These are phyloP conservation scores for Pelagia noctiluca DNA, from an alignment of 30 jellyfish, hydroid and myxozoan species.

Conservation along the genomic window DNA sequence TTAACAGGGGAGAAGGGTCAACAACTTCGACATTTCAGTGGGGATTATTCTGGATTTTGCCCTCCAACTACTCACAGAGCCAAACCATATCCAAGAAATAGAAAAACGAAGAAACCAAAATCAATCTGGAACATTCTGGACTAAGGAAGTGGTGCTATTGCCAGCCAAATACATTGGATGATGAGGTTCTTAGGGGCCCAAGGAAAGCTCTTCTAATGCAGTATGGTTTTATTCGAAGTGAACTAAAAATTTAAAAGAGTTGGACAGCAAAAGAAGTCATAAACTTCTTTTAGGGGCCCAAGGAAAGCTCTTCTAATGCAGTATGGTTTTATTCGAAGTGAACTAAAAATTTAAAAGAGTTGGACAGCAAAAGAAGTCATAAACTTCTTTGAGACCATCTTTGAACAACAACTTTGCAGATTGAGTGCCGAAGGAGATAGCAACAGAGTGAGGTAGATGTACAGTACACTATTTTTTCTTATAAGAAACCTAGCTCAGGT, in stretches of 20 bases:
- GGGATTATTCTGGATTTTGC: background rate
- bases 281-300: background rate
- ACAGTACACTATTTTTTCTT: too few species aligned
- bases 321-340: background rate
- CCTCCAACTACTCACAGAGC: background rate
- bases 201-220: background rate
- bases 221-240: background rate
- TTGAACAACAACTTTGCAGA: background rate
- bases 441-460: background rate
- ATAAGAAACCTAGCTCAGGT: too few species aligned
- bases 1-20: conserved; percentile 5
- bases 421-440: background rate
- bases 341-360: background rate
- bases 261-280: background rate
- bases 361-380: background rate
- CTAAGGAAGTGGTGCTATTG: conserved; percentile 2
- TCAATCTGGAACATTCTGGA: background rate
- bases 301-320: conserved; percentile 3
- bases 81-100: background rate
- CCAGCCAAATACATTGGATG: conserved; percentile 4
- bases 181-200: background rate
- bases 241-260: background rate
- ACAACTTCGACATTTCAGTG: background rate
- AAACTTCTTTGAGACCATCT: background rate
- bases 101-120: background rate